Percentiles rank a stretch among this genome's conserved stretches.
Conservation (phyloP, 2,113 vertebrate genomes). For the Hemibagrus wyckioides region DNA sequence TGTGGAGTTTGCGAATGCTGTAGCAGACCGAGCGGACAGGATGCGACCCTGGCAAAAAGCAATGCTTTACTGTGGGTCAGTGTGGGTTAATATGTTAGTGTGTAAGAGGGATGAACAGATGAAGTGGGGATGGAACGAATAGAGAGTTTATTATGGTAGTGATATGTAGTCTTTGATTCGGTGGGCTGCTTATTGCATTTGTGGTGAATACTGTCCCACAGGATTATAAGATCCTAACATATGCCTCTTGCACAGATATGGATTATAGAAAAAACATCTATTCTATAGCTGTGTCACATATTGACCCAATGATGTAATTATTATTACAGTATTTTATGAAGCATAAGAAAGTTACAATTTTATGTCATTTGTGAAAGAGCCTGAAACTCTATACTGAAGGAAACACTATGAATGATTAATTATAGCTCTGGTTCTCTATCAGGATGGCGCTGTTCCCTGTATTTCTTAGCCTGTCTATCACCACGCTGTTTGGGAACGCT, state of each 20-base stretch:
- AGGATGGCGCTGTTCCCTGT: constrained; percentile 91
- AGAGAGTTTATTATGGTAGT: not conserved
- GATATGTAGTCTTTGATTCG: not conserved
- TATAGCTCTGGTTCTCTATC: constrained; percentile 26
- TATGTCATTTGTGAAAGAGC: not conserved
- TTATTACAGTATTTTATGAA: not conserved
- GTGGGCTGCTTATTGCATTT: not conserved
- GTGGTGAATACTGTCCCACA: not conserved
- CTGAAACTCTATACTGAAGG: not conserved
- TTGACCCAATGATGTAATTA: not conserved
- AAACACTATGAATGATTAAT: not conserved
- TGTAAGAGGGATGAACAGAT: not conserved
- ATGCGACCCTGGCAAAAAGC: constrained; percentile 94
- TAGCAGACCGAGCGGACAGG: constrained; percentile 79
- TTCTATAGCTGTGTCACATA: not conserved
- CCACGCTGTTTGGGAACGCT: constrained; percentile 90
- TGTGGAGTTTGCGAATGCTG: constrained; percentile 86
- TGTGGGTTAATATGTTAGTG: not conserved
- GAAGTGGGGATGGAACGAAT: not conserved
- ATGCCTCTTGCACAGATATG: not conserved
- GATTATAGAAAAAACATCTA: not conserved
- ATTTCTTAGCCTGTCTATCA: constrained; percentile 84
- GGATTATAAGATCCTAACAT: too few relatives aligned
- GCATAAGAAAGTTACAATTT: not conserved
- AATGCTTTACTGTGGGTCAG: constrained; percentile 93